A percentile compares a stretch with the other conserved stretches of the same genome.
Conservation (phyloP, 2,113 vertebrate genomes). For the Bothrops jararaca region DNA sequence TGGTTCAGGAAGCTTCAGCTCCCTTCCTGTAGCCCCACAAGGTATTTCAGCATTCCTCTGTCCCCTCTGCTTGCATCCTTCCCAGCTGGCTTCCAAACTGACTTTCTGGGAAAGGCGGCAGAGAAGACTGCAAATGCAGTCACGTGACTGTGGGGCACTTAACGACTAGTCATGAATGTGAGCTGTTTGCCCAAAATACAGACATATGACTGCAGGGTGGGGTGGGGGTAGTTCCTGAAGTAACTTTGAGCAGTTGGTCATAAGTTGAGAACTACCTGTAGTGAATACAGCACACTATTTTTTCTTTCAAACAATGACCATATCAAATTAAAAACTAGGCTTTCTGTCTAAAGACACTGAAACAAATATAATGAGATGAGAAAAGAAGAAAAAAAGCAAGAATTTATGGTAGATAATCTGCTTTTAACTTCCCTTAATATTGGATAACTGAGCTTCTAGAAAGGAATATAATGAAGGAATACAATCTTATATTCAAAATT, state of each 20-base stretch:
- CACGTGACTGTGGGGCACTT: no score
- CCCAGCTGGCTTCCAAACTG: background rate
- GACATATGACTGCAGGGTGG: background rate
- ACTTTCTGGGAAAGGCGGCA: background rate
- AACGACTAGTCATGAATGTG: background rate
- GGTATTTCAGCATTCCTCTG: background rate
- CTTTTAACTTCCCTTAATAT: slow-evolving; percentile 42
- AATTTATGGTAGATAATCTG: slow-evolving; percentile 13
- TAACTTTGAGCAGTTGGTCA: background rate
- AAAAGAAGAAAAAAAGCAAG: slow-evolving; percentile 18
- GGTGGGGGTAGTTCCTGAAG: background rate
- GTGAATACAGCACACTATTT: slow-evolving; percentile 26
- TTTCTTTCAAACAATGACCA: slow-evolving; percentile 26
- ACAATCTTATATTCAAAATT: slow-evolving; percentile 28
- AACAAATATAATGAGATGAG: slow-evolving; percentile 37
- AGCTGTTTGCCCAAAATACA: background rate
- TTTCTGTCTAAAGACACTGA: slow-evolving; percentile 26
- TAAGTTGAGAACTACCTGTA: background rate
- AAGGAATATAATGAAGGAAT: slow-evolving; percentile 34
- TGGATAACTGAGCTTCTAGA: slow-evolving; percentile 45
- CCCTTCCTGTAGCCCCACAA: background rate
- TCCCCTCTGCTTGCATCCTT: background rate
- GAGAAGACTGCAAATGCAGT: background rate
- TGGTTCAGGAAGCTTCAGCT: background rate
- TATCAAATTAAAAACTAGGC: slow-evolving; percentile 46